phyloP scores from a whole-genome alignment of 2,888 invertebrate species.

The Agrenia bidenticulata region DNA sequence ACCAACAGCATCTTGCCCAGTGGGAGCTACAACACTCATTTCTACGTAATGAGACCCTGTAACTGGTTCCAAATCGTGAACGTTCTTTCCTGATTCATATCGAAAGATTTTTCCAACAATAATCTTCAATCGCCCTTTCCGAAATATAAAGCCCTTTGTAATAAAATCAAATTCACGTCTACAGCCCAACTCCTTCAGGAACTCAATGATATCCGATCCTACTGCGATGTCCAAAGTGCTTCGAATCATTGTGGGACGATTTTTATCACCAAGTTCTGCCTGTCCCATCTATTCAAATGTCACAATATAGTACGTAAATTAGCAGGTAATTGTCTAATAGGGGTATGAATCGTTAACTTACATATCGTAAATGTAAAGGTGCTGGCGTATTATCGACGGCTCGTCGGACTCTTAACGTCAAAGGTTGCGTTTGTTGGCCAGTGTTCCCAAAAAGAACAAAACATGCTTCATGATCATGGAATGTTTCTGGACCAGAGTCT shows the following conservation, averaged over 20 bases:
- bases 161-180: conserved; percentile 91
- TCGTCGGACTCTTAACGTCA: conserved; percentile 78
- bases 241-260: conserved; percentile 82
- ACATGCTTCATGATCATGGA: conserved; percentile 67
- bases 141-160: conserved; percentile 89
- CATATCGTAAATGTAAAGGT: conserved; percentile 86
- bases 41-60: conserved; percentile 92
- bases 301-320: background rate
- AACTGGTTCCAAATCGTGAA: conserved; percentile 73
- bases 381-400: conserved; percentile 79
- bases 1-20: conserved; percentile 89
- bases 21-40: conserved; percentile 83
- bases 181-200: conserved; percentile 87
- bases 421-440: conserved; percentile 54
- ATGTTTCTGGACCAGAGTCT: conserved; percentile 84
- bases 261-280: conserved; percentile 67
- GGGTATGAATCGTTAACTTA: no score
- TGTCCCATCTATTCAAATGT: conserved; percentile 35
- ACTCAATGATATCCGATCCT: conserved; percentile 84
- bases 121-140: conserved; percentile 95
- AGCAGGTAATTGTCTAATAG: no score
- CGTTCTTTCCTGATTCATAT: conserved; percentile 67
- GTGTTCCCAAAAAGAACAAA: conserved; percentile 29
- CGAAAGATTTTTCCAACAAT: conserved; percentile 93
- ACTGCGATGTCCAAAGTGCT: conserved; percentile 92